These are phyloP conservation scores for Octomys mimax DNA, from an alignment of 2,797 vertebrate genomes.

Conservation along the genomic window DNA sequence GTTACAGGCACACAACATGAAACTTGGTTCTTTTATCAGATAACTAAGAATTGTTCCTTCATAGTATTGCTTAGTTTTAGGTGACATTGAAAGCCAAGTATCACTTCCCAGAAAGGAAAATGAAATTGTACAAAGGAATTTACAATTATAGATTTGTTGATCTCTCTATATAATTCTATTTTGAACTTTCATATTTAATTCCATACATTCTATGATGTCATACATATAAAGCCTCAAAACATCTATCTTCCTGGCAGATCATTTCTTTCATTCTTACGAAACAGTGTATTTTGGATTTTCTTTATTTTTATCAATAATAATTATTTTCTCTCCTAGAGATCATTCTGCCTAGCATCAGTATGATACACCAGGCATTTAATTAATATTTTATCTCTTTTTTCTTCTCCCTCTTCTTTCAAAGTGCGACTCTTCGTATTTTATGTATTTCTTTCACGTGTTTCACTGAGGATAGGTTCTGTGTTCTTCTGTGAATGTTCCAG, in stretches of 20 bases:
- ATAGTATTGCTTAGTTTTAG: not conserved
- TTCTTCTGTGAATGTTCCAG: not conserved
- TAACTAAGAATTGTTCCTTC: not conserved
- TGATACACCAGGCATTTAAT: not conserved
- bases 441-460: not conserved
- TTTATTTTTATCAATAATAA: constrained; percentile 16
- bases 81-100: not conserved
- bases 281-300: not conserved
- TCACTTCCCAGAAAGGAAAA: not conserved
- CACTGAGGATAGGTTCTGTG: not conserved
- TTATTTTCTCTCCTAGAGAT: not conserved
- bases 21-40: not conserved
- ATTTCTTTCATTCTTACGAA: not conserved
- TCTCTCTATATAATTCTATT: not conserved
- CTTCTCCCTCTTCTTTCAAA: not conserved
- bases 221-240: not conserved
- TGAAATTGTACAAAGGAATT: not conserved
- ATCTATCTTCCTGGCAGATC: not conserved
- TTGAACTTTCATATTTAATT: not conserved
- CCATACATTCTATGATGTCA: not conserved
- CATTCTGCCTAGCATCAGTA: not conserved
- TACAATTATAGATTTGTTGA: not conserved
- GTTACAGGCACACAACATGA: not conserved
- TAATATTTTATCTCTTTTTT: not conserved
- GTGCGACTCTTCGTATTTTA: not conserved